Conservation (phyloP, 92 coral and sea anemone species). For the Anthopleura xanthogrammica region DNA sequence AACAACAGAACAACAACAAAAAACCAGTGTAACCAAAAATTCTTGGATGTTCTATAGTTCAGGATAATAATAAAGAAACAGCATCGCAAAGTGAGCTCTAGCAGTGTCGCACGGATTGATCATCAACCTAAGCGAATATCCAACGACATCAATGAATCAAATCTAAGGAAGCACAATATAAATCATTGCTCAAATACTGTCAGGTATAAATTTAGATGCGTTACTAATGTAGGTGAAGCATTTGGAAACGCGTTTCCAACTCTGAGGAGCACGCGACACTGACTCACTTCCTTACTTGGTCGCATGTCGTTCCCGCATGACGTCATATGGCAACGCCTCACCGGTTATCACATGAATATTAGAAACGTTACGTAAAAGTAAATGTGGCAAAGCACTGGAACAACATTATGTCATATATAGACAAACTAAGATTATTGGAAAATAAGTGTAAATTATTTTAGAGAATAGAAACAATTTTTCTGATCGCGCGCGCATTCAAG, state of each 20-base stretch:
- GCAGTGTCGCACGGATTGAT: too few relatives aligned
- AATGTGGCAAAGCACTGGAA: background rate
- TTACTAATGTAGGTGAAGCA: background rate
- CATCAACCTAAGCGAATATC: background rate
- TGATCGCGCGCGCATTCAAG: too few relatives aligned
- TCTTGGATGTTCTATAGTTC: too few relatives aligned
- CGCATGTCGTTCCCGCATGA: background rate
- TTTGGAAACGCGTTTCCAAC: background rate
- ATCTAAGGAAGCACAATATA: background rate
- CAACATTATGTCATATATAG: background rate
- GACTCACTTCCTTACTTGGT: background rate
- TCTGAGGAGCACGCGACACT: background rate
- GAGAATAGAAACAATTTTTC: too few relatives aligned
- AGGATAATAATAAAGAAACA: background rate
- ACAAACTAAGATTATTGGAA: too few relatives aligned
- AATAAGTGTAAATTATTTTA: too few relatives aligned
- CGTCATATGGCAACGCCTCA: constrained; percentile 1
- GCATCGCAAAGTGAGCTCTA: background rate
- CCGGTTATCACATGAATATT: background rate
- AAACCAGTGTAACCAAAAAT: too few relatives aligned
- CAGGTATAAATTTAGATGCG: background rate
- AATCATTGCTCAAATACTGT: background rate
- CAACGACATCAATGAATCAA: background rate
- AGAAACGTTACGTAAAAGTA: background rate
- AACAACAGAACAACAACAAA: too few relatives aligned